Evolutionary conservation across 1,140 invertebrate species (phyloP).

Genomic region (Calliphora vicina): DNA sequence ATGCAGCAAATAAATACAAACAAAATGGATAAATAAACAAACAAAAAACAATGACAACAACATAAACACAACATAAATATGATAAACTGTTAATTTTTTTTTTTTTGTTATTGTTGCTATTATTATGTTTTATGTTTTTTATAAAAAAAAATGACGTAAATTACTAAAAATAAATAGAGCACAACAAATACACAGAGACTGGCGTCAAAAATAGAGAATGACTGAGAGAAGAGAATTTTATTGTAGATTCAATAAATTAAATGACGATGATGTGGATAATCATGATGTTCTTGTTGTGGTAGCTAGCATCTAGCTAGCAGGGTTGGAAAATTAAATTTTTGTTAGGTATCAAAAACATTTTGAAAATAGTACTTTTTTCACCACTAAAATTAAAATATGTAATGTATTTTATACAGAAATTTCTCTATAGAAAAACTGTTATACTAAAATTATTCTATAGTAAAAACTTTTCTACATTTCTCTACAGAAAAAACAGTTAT

Average conservation of each 20-base stretch:
- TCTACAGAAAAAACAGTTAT: too few species aligned
- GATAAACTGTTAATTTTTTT: constrained; percentile 17
- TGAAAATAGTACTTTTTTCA: too few species aligned
- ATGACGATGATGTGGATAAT: neutral
- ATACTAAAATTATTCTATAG: too few species aligned
- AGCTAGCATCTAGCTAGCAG: too few species aligned
- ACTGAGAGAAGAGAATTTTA: too few species aligned
- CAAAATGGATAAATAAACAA: constrained; percentile 10
- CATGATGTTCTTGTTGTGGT: neutral
- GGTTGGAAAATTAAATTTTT: too few species aligned
- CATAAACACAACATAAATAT: constrained; percentile 24
- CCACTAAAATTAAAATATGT: too few species aligned
- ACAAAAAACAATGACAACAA: neutral
- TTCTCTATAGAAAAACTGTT: too few species aligned
- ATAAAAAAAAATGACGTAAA: constrained; percentile 40
- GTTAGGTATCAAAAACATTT: too few species aligned
- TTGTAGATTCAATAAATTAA: too few species aligned
- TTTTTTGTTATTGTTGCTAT: neutral
- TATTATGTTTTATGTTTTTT: neutral
- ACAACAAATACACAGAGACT: neutral
- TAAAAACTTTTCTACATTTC: too few species aligned
- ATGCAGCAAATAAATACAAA: neutral
- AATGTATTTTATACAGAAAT: too few species aligned
- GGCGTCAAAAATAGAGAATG: neutral
- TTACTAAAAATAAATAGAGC: constrained; percentile 37